Base-by-base conservation (phyloP, 2,113 vertebrate genomes). In the Chlorodrepanis virens region DNA sequence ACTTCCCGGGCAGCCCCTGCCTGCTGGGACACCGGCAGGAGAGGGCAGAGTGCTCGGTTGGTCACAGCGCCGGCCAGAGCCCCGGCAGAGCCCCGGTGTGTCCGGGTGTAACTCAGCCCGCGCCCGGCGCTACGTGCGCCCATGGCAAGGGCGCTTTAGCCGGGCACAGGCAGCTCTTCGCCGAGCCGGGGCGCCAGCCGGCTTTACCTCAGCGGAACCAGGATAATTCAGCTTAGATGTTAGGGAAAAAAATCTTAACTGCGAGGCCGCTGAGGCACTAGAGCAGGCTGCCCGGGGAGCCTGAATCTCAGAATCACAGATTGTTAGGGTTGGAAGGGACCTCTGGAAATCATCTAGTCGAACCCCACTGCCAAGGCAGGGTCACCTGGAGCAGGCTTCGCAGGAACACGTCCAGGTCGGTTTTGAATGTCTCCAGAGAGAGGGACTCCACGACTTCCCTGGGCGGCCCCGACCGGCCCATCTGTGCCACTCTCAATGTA, bases 71-170 rank as follows among this genome's bases (percentile, higher is more conserved):
- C 11, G 47, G 54, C 14, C 27, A 11, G 28, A 29, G 54, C 40
- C n/a, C n/a, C 24, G n/a, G 21, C 49, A 71, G 14, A 12, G 50
- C 50, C 52, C 2, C 37, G 4, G 2, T 8, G 25, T 22, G 75
- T 6, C 16, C 2, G 16, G 20, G 13, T 12, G 29, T 14, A 25
- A 12, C n/a, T 21, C 56, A 40, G 65, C 15, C 47, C 29, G 28
- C 69, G 6, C 52, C 31, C 33, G 45, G 45, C 25, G 12, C 13
- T 22, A 1, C 4, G 6, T 1, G 35, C 2, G 50, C 37, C 27
- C 37, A 0, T 1, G 22, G 31, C 27, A 13, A 16, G 23, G 35
- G 15, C 24, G 27, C 60, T 24, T 9, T 3, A 19, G 11, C n/a
- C 19, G 47, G 64, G 40, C 74, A 29, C 64, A 23, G 64, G 64